These are phyloP conservation scores for Ammodytes dubius DNA, from an alignment of 2,113 vertebrate genomes.

Conservation along the genomic window DNA sequence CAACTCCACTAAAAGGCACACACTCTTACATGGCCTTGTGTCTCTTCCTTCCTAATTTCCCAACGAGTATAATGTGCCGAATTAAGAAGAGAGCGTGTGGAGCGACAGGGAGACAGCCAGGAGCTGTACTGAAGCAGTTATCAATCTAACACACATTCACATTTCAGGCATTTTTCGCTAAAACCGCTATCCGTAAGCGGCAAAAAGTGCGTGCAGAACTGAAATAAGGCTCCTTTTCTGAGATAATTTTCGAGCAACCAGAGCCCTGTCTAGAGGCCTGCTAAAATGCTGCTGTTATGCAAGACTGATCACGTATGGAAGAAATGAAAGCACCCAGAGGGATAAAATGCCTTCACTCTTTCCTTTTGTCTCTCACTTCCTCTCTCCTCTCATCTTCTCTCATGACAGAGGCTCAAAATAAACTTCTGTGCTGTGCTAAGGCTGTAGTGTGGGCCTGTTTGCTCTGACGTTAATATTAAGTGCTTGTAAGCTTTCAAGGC, in stretches of 20 bases:
- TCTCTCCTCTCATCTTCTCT: conserved; percentile 29
- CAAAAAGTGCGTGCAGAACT: neutral
- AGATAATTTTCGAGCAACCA: neutral
- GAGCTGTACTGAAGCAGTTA: neutral
- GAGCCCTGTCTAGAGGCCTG: neutral
- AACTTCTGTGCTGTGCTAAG: neutral
- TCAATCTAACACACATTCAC: neutral
- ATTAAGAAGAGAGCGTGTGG: neutral
- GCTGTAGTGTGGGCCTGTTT: conserved; percentile 1
- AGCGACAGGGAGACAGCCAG: neutral
- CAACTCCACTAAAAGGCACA: neutral
- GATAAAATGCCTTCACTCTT: conserved; percentile 6
- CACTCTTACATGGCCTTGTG: neutral
- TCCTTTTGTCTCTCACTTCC: conserved; percentile 5
- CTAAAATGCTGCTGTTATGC: neutral
- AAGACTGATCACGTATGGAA: conserved; percentile 12
- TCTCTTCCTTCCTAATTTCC: conserved; percentile 1
- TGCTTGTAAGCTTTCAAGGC: conserved; percentile 48
- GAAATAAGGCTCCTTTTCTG: neutral
- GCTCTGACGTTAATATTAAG: conserved; percentile 27
- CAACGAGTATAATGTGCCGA: neutral
- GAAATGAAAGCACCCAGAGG: conserved; percentile 17
- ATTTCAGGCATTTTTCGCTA: conserved; percentile 5
- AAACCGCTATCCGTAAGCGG: neutral
- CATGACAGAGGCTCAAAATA: conserved; percentile 8